Percentiles rank a stretch among this genome's conserved stretches.
Conservation (phyloP, 2,113 vertebrate genomes). For the Gallinago jamesoni region DNA sequence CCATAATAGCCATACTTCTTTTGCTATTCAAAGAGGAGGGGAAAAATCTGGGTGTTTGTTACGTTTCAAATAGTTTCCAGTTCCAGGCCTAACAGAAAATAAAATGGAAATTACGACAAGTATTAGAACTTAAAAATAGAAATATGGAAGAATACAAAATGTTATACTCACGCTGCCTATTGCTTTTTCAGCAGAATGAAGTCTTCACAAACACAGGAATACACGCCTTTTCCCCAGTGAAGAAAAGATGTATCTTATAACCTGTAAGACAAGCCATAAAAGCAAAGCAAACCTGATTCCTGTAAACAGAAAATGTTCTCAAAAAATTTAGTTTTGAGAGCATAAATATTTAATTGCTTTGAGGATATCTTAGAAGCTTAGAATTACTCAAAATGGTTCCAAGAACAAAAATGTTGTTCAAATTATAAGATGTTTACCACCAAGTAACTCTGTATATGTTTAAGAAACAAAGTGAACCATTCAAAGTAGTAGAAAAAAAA, state of each 20-base stretch:
- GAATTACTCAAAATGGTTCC: not conserved
- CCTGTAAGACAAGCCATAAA: not conserved
- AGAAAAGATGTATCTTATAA: not conserved
- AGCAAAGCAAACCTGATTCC: not conserved
- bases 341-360: constrained; percentile 24
- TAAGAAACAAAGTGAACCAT: not conserved
- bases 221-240: not conserved
- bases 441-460: not conserved
- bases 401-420: not conserved
- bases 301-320: not conserved
- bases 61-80: not conserved
- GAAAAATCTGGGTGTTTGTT: not conserved
- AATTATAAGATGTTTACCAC: not conserved
- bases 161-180: not conserved
- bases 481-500: not conserved
- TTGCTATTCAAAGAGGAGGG: not conserved
- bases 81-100: not conserved
- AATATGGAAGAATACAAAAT: not conserved
- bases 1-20: not conserved
- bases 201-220: not conserved
- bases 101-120: not conserved
- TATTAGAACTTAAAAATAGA: not conserved
- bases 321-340: not conserved
- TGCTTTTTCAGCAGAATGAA: not conserved
- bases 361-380: not conserved